A percentile compares a stretch with the other conserved stretches of the same genome.
Evolutionary conservation across 2,888 invertebrate species (phyloP).

Genomic region (Ennomos quercinarius): DNA sequence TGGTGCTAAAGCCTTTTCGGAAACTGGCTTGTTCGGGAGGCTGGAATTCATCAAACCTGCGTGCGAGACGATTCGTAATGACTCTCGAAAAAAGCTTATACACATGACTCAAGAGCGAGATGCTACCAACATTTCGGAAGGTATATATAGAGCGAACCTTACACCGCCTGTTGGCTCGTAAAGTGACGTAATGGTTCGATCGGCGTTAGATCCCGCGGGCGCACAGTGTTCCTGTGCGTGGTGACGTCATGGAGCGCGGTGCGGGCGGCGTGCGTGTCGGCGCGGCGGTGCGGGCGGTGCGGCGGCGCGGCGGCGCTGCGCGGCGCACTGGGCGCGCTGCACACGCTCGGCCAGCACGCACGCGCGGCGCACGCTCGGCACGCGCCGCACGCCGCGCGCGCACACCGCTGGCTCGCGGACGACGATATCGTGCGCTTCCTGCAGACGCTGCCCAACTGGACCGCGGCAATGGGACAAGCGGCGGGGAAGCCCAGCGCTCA

Average conservation of each 20-base stretch:
- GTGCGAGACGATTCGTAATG: too few species aligned
- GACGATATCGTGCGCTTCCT: slow-evolving; percentile 97
- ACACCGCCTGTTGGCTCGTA: too few species aligned
- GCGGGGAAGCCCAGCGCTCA: slow-evolving; percentile 14
- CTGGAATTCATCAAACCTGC: too few species aligned
- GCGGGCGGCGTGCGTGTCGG: slow-evolving; percentile 54
- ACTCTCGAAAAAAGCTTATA: too few species aligned
- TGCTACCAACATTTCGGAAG: too few species aligned
- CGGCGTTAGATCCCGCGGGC: slow-evolving; percentile 52
- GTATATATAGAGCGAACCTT: too few species aligned
- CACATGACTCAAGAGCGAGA: too few species aligned
- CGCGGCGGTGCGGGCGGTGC: slow-evolving; percentile 53
- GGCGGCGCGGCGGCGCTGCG: slow-evolving; percentile 40
- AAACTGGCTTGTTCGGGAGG: too few species aligned
- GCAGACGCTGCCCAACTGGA: slow-evolving; percentile 87
- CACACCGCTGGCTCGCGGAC: slow-evolving; percentile 91
- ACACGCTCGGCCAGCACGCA: slow-evolving; percentile 51
- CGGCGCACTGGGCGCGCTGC: slow-evolving; percentile 41
- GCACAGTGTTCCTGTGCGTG: slow-evolving; percentile 65
- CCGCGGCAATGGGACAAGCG: slow-evolving; percentile 43
- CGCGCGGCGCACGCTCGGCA: slow-evolving; percentile 51
- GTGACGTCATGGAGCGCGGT: slow-evolving; percentile 51
- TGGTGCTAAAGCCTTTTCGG: too few species aligned
- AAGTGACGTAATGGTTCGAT: too few species aligned
- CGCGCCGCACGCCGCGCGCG: slow-evolving; percentile 45